Percentiles rank a stretch among this genome's conserved stretches.
These are phyloP conservation scores for Lasioglossum zephyrum DNA, from an alignment of 2,888 invertebrate genomes.

Conservation along the genomic window DNA sequence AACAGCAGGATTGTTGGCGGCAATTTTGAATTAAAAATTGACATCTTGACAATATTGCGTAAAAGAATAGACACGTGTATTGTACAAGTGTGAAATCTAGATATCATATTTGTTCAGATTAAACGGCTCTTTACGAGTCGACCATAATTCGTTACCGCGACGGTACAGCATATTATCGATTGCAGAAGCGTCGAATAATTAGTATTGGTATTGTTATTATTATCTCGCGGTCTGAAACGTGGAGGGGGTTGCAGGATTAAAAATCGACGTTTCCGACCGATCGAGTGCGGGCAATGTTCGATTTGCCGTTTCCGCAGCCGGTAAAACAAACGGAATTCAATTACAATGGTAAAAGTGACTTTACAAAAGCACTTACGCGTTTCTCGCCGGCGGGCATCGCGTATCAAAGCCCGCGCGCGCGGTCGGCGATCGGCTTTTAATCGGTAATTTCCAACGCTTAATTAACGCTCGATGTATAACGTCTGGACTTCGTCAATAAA, in stretches of 20 bases:
- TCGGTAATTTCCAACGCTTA: conserved; percentile 61
- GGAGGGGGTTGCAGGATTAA: background rate
- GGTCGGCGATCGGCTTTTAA: conserved; percentile 49
- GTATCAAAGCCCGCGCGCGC: conserved; percentile 35
- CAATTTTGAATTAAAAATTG: too few relatives aligned
- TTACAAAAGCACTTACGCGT: conserved; percentile 26
- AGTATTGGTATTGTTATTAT: background rate
- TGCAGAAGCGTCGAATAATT: background rate
- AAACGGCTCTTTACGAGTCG: background rate
- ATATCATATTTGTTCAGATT: background rate
- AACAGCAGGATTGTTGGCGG: background rate
- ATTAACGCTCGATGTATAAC: conserved; percentile 52
- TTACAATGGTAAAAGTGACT: conserved; percentile 49
- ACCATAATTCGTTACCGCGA: background rate
- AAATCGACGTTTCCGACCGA: conserved; percentile 1
- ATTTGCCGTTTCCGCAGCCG: background rate
- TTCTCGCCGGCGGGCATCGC: conserved; percentile 8
- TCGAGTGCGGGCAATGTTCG: background rate
- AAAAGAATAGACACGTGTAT: background rate
- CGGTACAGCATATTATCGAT: background rate
- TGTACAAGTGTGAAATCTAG: background rate
- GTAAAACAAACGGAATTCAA: conserved; percentile 23
- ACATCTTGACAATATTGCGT: background rate
- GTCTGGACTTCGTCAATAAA: conserved; percentile 51
- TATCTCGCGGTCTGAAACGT: background rate